Conservation (phyloP, 2,113 vertebrate species). For the Anhinga rufa region DNA sequence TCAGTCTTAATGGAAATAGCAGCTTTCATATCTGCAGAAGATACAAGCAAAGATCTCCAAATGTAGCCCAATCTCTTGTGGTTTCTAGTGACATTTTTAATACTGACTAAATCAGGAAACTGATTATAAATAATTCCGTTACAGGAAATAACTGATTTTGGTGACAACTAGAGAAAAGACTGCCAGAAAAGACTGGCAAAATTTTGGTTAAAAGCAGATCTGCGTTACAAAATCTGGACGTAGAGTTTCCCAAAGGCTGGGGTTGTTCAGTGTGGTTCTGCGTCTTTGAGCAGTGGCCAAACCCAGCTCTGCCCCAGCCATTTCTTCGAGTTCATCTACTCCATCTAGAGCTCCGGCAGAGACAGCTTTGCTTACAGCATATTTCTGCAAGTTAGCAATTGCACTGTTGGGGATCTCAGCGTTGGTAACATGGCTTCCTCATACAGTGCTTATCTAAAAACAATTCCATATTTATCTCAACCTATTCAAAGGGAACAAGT, state of each 20-base stretch:
- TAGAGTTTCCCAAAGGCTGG: background rate
- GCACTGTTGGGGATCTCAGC: background rate
- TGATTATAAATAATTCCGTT: background rate
- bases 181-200: background rate
- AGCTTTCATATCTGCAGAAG: background rate
- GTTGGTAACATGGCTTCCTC: background rate
- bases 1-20: background rate
- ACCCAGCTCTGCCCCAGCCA: background rate
- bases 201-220: background rate
- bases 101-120: background rate
- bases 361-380: background rate
- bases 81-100: conserved; percentile 15
- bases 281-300: background rate
- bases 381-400: background rate
- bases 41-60: background rate
- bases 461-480: background rate
- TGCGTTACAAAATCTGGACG: background rate
- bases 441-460: background rate
- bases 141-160: background rate
- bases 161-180: background rate
- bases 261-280: background rate
- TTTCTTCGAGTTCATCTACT: background rate
- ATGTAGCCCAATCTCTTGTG: background rate
- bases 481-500: background rate
- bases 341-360: background rate